phyloP scores from a whole-genome alignment of 2,797 vertebrate genomes.

The Rhincodon typus region DNA sequence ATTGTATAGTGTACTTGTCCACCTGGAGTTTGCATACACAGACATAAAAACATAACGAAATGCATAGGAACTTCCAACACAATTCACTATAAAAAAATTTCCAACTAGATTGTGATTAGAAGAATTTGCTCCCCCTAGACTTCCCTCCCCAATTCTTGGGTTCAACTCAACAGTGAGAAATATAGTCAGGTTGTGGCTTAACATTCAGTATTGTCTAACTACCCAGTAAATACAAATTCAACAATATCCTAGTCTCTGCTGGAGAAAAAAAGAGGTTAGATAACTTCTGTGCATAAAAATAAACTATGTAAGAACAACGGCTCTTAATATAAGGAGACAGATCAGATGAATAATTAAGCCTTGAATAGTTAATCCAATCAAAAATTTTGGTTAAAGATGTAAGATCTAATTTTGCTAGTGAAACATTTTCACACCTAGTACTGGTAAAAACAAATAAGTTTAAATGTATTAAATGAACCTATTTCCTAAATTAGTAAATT shows the following conservation, averaged over 20 bases:
- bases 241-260: not conserved
- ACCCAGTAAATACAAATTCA: not conserved
- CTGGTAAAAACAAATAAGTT: not conserved
- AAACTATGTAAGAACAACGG: not conserved
- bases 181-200: not conserved
- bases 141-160: not conserved
- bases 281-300: not conserved
- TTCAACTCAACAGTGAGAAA: not conserved
- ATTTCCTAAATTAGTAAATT: conserved; percentile 7
- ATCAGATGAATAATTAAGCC: not conserved
- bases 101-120: not conserved
- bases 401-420: not conserved
- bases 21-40: not conserved
- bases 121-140: not conserved
- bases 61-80: not conserved
- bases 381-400: not conserved
- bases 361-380: not conserved
- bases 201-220: not conserved
- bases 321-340: not conserved
- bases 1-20: not conserved
- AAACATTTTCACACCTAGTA: not conserved
- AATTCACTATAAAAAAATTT: not conserved
- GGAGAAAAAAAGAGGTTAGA: not conserved
- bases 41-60: not conserved
- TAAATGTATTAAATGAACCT: not conserved